Evolutionary conservation across 2,797 vertebrate species (phyloP), one percentile per base, ranked within the genome.

Genomic region (Ammospiza maritima): DNA sequence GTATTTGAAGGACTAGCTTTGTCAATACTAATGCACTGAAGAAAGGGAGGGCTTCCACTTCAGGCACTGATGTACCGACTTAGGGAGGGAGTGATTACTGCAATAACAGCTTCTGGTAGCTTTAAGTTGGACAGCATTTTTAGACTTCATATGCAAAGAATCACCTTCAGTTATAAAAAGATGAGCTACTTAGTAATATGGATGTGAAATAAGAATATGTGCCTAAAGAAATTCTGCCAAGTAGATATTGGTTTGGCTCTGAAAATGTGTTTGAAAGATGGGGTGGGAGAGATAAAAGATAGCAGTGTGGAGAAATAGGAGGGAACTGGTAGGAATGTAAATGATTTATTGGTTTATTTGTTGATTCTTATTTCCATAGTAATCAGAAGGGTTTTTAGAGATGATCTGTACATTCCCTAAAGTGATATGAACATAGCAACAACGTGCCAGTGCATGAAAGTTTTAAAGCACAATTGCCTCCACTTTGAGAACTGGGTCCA

Each of bases 21-120:
- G 95, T 97, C 84, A 85, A 96, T 93, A 93, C 88, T 84, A 96
- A 97, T 85, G 85, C 85, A 91, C 78, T 96, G 89, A 88, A 90
- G 80, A 96, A 94, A 89, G 19, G 16, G 67, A 94, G 91, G 88
- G 91, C 66, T 91, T 96, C 90, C 91, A 90, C 93, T 95, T 93
- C n/a, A 42, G 74, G 73, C 64, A 50, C 89, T 94, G 88, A 79
- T 92, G 89, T 57, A 88, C 93, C 77, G 89, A 92, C 75, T 88
- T 96, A 96, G 95, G 57, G 88, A 95, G 79, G 54, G 60, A 96
- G 73, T 85, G 95, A 97, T 97, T 94, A 93, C 88, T 95, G 93
- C 94, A 97, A 89, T 95, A 97, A 97, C 90, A 96, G 96, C 97
- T 95, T 97, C 96, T 83, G 38, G 19, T 93, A 93, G 92, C 95